Percentiles rank a stretch among this genome's conserved stretches.
Conservation (phyloP, 2,113 vertebrate species). For the Girardinichthys multiradiatus region DNA sequence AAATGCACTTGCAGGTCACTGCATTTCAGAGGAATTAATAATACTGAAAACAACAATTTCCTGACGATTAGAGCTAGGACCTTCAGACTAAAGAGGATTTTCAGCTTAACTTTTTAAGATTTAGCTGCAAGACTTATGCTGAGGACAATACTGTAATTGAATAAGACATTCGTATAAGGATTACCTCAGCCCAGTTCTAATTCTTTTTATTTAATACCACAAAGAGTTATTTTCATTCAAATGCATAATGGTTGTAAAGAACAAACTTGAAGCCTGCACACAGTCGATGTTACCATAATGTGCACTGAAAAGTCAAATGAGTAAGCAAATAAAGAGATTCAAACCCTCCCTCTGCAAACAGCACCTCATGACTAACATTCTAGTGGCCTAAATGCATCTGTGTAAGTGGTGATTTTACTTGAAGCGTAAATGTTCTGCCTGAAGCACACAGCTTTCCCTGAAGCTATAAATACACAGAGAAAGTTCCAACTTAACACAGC, state of each 20-base stretch:
- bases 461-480: conserved; percentile 26
- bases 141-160: conserved; percentile 81
- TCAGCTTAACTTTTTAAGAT: conserved; percentile 85
- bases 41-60: conserved; percentile 81
- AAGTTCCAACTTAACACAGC: background rate
- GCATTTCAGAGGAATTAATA: conserved; percentile 76
- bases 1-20: conserved; percentile 56
- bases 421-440: background rate
- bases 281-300: background rate
- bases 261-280: conserved; percentile 33
- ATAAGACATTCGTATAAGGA: conserved; percentile 82
- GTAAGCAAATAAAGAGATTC: conserved; percentile 28
- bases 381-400: conserved; percentile 6
- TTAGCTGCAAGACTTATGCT: conserved; percentile 81
- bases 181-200: conserved; percentile 70
- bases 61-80: conserved; percentile 76
- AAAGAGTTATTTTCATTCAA: conserved; percentile 60
- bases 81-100: conserved; percentile 84
- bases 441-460: conserved; percentile 18
- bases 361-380: conserved; percentile 21
- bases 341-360: conserved; percentile 19
- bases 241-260: conserved; percentile 51
- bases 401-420: conserved; percentile 14
- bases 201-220: conserved; percentile 71
- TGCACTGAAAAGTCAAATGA: conserved; percentile 18